Base-by-base conservation (phyloP, 2,888 invertebrate species). In the Pyrocoelia pectoralis region DNA sequence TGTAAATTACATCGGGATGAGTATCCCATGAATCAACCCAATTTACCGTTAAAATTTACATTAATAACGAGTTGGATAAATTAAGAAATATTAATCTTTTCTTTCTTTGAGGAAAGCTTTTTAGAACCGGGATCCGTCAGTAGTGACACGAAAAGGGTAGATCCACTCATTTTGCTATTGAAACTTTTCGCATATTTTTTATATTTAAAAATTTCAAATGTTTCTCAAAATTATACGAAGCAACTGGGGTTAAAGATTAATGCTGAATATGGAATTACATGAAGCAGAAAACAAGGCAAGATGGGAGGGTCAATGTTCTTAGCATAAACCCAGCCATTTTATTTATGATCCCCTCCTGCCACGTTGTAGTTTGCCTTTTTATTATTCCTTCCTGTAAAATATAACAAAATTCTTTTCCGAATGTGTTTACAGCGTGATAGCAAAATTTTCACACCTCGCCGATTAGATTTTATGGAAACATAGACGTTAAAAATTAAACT, bases 251-350 rank as follows among this genome's bases (percentile, higher is more conserved):
- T 60, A 60, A 60, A 60, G 54, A 60, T 60, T 60, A 60, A 54
- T 60, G 60, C 50, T 50, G 60, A 50, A 60, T 52, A 54, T 53
- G 49, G 60, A 54, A 60, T 60, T 60, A 60, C 49, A 54, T 60
- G 46, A 60, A 56, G 61, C 49, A 55, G 61, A 55, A 56, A 61
- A 61, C 61, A 61, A 60, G 51, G 41, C 61, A 61, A 61, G 61
- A 51, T 55, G 46, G 56, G 61, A 61, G 51, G 56, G 61, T 61
- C 56, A 61, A 61, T 56, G 61, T 61, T 61, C 56, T 55, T 41
- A 61, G 56, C 50, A 61, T 61, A 55, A 61, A 61, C 54, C 61
- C 55, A 61, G 49, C 55, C 56, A 52, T 56, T 56, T 61, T 61
- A 61, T 61, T 61, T 61, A 61, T 61, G 55, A 61, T 61, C 28